phyloP scores from a whole-genome alignment of 2,797 vertebrate genomes.

The Otolemur crassicaudatus region DNA sequence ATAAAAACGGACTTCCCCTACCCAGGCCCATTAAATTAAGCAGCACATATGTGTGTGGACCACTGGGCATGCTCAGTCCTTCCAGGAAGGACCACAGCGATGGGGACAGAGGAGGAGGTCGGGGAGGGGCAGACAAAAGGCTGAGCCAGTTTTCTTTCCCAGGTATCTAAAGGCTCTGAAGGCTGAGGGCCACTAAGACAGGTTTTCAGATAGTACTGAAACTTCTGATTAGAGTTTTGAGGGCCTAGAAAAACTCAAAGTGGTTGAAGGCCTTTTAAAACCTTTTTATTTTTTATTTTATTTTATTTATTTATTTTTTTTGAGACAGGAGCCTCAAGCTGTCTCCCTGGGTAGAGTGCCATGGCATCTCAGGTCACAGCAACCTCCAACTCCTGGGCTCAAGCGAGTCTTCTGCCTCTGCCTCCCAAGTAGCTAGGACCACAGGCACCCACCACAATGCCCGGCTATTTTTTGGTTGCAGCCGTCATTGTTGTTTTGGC shows the following conservation, averaged over 20 bases:
- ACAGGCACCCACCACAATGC: too few species aligned
- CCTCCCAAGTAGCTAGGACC: too few species aligned
- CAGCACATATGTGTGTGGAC: background rate
- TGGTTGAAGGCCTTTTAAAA: conserved; percentile 1
- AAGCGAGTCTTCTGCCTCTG: too few species aligned
- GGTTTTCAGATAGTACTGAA: background rate
- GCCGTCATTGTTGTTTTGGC: too few species aligned
- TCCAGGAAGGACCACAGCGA: background rate
- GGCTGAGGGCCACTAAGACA: background rate
- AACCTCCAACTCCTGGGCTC: too few species aligned
- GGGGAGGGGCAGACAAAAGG: background rate
- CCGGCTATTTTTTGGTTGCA: too few species aligned
- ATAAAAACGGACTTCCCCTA: background rate
- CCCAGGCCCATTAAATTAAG: background rate
- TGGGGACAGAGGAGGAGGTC: background rate
- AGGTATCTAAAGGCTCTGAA: background rate
- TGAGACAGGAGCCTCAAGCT: too few species aligned
- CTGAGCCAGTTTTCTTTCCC: background rate
- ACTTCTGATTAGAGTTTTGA: conserved; percentile 43
- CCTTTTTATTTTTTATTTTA: too few species aligned
- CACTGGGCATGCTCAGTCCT: background rate
- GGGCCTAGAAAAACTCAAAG: conserved; percentile 29
- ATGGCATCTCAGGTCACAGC: too few species aligned
- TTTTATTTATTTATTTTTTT: too few species aligned
- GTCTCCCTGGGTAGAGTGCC: too few species aligned